Base-by-base conservation (phyloP, 92 coral and sea anemone genomes). In the Plumapathes pennacea region DNA sequence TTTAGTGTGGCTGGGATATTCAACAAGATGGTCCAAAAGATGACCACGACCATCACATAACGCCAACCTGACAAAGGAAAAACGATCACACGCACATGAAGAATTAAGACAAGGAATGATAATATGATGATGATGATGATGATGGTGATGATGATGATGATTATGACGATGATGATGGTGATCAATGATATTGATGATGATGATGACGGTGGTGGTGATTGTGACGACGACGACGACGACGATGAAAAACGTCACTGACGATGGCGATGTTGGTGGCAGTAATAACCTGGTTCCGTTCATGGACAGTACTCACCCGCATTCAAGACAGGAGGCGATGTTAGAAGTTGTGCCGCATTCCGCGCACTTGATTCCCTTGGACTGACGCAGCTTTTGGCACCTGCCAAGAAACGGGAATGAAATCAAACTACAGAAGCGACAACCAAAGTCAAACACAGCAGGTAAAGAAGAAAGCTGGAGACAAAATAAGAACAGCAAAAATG, bases 1-100 rank as follows among this genome's bases (percentile, higher is more conserved):
- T 63, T 68, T 77, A 19, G 74, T 88, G 40, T 92, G 98, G 17
- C 73, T 67, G 24, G 99, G 90, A 41, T 65, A 88, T 13, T 78
- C 74, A 62, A 88, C 32, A 17, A 94, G 46, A 67, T 94, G 99
- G 25, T 76, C 77, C 3, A 80, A 80, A 11, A 94, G 77, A 60
- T 94, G 99, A 10, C 99, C 99, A 25, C 90, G 88, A 2, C 99
- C 99, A 54, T 94, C 99, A 46, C 99, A 94, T 32, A 94, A 50
- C 3, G 77, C 57, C 23, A 88, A 54, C 54, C 99, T 94, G 57
- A 22, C 65, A 58, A 51, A 4, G 10, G 22, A 57, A 12, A 4
- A 40, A 14, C 11, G 10, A 17, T 26, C 20, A 34, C 17, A 30
- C 20, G 49, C 10, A 34, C 28, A 11, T 36, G 38, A 4, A 12